Evolutionary conservation across 2,888 invertebrate species (phyloP).

Genomic region (Imbricaverruca yamaguchii): DNA sequence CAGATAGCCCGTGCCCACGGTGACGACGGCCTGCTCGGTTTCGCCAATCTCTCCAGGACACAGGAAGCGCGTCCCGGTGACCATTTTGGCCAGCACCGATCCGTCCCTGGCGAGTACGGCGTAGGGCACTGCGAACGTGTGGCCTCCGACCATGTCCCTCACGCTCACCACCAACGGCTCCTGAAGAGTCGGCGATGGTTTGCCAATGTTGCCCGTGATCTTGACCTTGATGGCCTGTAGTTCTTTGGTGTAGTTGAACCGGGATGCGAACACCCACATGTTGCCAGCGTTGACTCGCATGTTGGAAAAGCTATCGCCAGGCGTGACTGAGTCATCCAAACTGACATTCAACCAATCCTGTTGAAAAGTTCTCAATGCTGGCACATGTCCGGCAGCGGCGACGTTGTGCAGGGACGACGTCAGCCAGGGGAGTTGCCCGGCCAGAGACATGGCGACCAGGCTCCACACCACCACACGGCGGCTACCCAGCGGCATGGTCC

Average conservation of each 20-base stretch:
- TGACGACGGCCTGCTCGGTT: conserved; percentile 23
- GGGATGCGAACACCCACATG: neutral
- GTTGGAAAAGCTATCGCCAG: neutral
- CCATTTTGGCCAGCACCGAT: conserved; percentile 71
- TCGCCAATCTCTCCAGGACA: conserved; percentile 26
- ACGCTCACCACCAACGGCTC: neutral
- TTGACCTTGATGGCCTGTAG: neutral
- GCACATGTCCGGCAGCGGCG: no score
- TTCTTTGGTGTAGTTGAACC: neutral
- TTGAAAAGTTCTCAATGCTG: no score
- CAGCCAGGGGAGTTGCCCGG: no score
- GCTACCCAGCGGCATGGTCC: no score
- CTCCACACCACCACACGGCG: no score
- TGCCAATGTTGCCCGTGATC: neutral
- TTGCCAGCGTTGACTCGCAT: neutral
- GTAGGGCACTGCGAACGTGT: conserved; percentile 58
- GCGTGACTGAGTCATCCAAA: neutral
- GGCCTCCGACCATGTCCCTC: conserved; percentile 21
- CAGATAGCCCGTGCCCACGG: neutral
- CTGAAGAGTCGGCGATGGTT: neutral
- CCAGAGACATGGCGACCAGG: no score
- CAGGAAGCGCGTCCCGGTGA: conserved; percentile 30
- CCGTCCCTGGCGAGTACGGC: conserved; percentile 89
- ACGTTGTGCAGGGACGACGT: no score
- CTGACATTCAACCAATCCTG: neutral